A percentile compares a stretch with the other conserved stretches of the same genome.
These are phyloP conservation scores for Kryphioiulus occultus DNA, from an alignment of 2,888 invertebrate genomes.

Conservation along the genomic window DNA sequence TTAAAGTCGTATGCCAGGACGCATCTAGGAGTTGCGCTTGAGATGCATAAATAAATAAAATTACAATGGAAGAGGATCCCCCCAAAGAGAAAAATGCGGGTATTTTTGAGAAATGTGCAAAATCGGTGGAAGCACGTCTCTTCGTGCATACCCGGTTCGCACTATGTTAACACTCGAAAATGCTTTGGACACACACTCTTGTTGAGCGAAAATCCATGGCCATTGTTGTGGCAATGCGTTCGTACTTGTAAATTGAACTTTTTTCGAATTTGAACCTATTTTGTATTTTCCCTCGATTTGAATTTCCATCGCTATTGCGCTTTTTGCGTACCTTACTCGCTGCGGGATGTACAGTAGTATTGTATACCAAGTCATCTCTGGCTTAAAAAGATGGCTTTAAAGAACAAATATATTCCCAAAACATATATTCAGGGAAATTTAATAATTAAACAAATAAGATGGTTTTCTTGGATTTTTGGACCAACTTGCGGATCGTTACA, in stretches of 20 bases:
- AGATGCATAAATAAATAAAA: slow-evolving; percentile 23
- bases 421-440: too few relatives aligned
- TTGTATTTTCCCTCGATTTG: too few relatives aligned
- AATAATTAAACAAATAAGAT: too few relatives aligned
- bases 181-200: background rate
- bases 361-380: too few relatives aligned
- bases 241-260: background rate
- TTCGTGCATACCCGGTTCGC: background rate
- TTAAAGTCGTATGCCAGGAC: slow-evolving; percentile 7
- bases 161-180: background rate
- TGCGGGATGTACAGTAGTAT: too few relatives aligned
- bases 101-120: background rate
- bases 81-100: background rate
- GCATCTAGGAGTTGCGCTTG: slow-evolving; percentile 4
- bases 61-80: slow-evolving; percentile 9
- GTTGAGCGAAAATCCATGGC: slow-evolving; percentile 11
- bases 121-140: background rate
- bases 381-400: too few relatives aligned
- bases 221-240: background rate
- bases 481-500: too few relatives aligned
- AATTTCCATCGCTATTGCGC: too few relatives aligned
- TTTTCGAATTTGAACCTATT: background rate
- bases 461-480: too few relatives aligned
- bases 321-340: too few relatives aligned
- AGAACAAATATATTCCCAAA: too few relatives aligned